These are phyloP conservation scores for Sapayoa aenigma DNA, from an alignment of 2,113 vertebrate genomes.

Conservation along the genomic window DNA sequence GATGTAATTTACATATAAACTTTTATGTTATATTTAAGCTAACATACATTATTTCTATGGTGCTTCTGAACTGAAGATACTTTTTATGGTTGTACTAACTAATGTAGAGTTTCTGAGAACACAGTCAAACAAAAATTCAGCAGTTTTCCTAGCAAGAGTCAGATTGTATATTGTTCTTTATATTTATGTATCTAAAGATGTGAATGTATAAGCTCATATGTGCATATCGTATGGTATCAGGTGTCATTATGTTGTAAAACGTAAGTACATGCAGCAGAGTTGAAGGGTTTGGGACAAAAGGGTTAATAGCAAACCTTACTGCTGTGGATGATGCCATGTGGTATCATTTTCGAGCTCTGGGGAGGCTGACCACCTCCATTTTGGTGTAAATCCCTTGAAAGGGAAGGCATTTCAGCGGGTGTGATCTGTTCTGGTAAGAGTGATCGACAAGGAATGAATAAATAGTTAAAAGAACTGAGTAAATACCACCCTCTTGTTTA, in stretches of 20 bases:
- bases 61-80: neutral
- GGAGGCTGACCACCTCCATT: constrained; percentile 46
- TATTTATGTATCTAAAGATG: neutral
- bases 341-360: constrained; percentile 5
- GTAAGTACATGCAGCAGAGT: neutral
- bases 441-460: constrained; percentile 63
- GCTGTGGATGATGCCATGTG: neutral
- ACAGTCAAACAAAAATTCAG: neutral
- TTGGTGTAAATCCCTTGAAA: constrained; percentile 51
- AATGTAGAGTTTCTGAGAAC: neutral
- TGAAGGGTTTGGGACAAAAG: neutral
- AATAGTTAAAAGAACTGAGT: constrained; percentile 52
- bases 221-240: rapidly evolving
- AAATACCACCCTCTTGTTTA: constrained; percentile 46
- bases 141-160: neutral
- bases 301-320: neutral
- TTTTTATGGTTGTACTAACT: neutral
- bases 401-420: constrained; percentile 48
- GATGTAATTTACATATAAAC: neutral
- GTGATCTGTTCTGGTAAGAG: constrained; percentile 15
- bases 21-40: neutral
- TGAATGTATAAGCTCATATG: neutral
- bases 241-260: neutral
- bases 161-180: neutral
- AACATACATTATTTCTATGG: neutral